Base-by-base conservation (phyloP, 2,888 invertebrate species). In the Lithophane ornitopus region DNA sequence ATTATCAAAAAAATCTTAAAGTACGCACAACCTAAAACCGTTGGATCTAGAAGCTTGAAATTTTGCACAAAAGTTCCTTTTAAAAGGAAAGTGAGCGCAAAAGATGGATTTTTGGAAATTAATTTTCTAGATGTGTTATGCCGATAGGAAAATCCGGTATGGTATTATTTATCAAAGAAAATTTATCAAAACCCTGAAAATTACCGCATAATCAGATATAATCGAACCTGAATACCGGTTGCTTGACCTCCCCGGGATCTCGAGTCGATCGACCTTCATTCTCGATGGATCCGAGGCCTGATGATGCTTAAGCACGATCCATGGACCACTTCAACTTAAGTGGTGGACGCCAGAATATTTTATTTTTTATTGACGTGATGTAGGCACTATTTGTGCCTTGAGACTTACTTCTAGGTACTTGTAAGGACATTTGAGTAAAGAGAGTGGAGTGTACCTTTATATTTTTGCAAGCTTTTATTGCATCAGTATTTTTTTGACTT, bases 281-380 rank as follows among this genome's bases (percentile, higher is more conserved):
- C 70, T 76, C 73, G 70, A 87, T 71, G 81, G 68, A 75, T 72
- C 69, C 54, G 52, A n/a, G 49, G 63, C 22, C 74, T 79, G 80
- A 85, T 81, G 87, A 67, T 78, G 79, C 87, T 87, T 87, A 62
- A 77, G 87, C 87, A 87, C 87, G 87, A 87, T 78, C 85, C 79
- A 68, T 69, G 81, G 59, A 66, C 68, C 83, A 71, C 87, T 87
- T 72, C 49, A 80, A 8, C 70, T 26, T 26, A 41, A 85, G 82
- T 69, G 73, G 16, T 69, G 39, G 66, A 62, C 26, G 75, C 46
- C 41, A 74, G 86, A 84, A 86, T 87, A 86, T 81, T 86, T 82
- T 78, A 87, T 78, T 82, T 84, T 86, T 82, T 88, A 88, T 86
- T 80, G 81, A 80, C 62, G 68, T 73, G 59, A 46, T 49, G 72